Base-by-base conservation (phyloP, 2,797 vertebrate species). In the Arrhamphus sclerolepis region DNA sequence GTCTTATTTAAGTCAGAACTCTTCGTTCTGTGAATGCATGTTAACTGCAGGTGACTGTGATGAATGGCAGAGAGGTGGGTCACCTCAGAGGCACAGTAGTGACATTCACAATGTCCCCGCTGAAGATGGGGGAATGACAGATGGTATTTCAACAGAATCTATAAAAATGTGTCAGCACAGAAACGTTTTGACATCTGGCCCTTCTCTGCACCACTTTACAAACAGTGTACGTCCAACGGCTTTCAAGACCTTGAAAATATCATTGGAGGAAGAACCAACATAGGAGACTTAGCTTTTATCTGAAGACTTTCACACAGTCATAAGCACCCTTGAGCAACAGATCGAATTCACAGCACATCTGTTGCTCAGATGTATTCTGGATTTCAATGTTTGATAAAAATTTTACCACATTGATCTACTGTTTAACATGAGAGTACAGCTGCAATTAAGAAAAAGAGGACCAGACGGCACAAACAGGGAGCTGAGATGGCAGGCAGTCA, bases 101-200 rank as follows among this genome's bases (percentile, higher is more conserved):
- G 85, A 90, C 87, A 87, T 89, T 90, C 83, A 86, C 46, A 78
- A 71, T 46, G 73, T 83, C 60, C 48, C 75, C 71, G 60, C 72
- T 80, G 71, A 65, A 83, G 74, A 70, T 62, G 31, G 24, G 39
- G 62, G 64, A 75, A 76, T 89, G 89, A 90, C 83, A 81, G 80
- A 91, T 89, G 87, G 73, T 69, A 84, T 88, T 89, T 88, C 75
- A 82, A 42, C 72, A 31, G 65, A 87, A 85, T 87, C 79, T 75
- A 85, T 85, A 79, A 76, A 79, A 83, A 80, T 59, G 29, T 82
- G 85, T 84, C 73, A 83, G 48, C 21, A 28, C 22, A 68, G 53
- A 53, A 77, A 68, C 38, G 68, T 74, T 77, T 61, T 70, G 62
- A 78, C 65, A 67, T 82, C 19, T 52, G 17, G 40, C 64, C 26